Evolutionary conservation across 2,113 vertebrate species (phyloP).

Genomic region (Falcunculus frontatus): DNA sequence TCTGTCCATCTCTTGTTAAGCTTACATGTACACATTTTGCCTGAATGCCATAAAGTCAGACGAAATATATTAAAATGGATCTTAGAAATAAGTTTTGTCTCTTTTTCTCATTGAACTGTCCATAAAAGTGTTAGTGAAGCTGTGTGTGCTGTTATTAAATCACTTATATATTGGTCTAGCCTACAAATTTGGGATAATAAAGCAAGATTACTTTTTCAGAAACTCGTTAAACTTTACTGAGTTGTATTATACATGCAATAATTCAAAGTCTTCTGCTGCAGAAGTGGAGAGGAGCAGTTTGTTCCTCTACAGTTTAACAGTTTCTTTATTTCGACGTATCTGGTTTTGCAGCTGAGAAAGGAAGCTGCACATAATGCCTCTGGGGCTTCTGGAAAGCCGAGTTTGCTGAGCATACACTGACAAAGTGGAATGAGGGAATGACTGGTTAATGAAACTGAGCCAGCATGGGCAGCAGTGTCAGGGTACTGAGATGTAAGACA

Average conservation of each 20-base stretch:
- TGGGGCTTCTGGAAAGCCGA: background rate
- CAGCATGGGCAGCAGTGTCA: background rate
- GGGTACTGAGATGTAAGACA: background rate
- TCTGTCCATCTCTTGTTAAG: background rate
- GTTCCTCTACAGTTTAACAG: background rate
- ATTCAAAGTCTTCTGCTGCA: background rate
- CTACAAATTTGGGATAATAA: background rate
- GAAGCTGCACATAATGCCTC: background rate
- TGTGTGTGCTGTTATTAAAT: background rate
- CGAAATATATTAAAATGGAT: background rate
- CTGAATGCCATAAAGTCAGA: background rate
- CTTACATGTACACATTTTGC: background rate
- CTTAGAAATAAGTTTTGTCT: background rate
- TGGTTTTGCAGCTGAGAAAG: background rate
- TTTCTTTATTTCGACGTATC: background rate
- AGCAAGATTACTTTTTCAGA: background rate
- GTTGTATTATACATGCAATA: background rate
- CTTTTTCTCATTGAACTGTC: background rate
- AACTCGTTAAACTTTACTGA: background rate
- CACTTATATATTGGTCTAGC: background rate
- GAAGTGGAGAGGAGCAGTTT: background rate
- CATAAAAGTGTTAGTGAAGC: background rate
- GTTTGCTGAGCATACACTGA: background rate
- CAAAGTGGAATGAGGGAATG: background rate
- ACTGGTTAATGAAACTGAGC: background rate